Evolutionary conservation across 2,113 vertebrate genomes (phyloP).

Genomic region (Brienomyrus longianalis): DNA sequence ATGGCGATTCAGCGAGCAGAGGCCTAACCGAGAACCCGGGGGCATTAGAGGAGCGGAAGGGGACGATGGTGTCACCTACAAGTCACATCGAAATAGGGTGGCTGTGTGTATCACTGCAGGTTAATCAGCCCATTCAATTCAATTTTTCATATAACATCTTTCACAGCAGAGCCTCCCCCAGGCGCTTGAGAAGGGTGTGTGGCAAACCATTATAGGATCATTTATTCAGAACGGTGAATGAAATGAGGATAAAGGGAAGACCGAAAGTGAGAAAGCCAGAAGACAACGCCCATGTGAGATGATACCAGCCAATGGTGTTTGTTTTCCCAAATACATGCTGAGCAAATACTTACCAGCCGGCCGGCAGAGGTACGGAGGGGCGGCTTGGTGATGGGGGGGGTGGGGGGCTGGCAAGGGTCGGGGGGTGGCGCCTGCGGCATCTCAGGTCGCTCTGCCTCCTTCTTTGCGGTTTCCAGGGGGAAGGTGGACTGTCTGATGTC

Average conservation of each 20-base stretch:
- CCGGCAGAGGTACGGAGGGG: constrained; percentile 64
- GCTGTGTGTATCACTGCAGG: background rate
- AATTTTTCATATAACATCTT: background rate
- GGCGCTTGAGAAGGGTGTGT: background rate
- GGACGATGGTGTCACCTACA: background rate
- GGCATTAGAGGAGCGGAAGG: background rate
- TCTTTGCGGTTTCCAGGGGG: constrained; percentile 72
- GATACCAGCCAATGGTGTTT: background rate
- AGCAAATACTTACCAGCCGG: constrained; percentile 71
- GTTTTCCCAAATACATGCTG: background rate
- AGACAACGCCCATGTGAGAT: background rate
- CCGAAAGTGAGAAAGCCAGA: background rate
- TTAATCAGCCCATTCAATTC: background rate
- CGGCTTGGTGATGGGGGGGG: constrained; percentile 62
- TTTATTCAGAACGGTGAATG: background rate
- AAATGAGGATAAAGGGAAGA: background rate
- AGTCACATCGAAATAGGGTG: background rate
- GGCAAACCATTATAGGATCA: background rate
- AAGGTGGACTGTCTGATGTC: constrained; percentile 75
- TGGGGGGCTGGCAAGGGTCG: constrained; percentile 73
- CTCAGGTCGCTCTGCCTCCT: constrained; percentile 55
- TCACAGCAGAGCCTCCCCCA: background rate
- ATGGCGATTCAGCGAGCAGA: background rate
- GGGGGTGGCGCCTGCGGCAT: constrained; percentile 69
- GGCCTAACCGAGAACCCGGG: background rate